Conservation (phyloP, 2,888 invertebrate genomes). For the Oscheius myriophilus region DNA sequence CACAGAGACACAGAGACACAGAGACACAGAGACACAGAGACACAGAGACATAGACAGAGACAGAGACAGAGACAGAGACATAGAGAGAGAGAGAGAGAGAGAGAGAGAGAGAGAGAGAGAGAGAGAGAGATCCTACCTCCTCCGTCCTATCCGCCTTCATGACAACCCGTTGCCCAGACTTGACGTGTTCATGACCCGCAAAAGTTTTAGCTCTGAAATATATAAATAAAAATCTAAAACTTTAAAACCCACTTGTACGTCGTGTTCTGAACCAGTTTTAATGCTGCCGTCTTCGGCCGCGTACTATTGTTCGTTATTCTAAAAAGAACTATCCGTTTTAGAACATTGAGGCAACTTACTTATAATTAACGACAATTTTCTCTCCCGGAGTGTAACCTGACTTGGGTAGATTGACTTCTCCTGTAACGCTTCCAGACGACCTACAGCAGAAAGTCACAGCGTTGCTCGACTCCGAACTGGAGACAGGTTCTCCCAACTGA, state of each 20-base stretch:
- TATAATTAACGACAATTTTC: slow-evolving; percentile 42
- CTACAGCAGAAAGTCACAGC: slow-evolving; percentile 66
- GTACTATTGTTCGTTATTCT: slow-evolving; percentile 49
- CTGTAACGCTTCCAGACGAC: slow-evolving; percentile 59
- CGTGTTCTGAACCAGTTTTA: slow-evolving; percentile 45
- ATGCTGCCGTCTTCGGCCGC: slow-evolving; percentile 30
- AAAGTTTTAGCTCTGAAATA: slow-evolving; percentile 68
- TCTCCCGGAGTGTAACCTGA: slow-evolving; percentile 68
- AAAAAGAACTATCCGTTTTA: slow-evolving; percentile 16
- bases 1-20: not conserved
- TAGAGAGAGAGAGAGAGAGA: no score
- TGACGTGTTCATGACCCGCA: slow-evolving; percentile 66
- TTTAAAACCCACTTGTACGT: slow-evolving; percentile 39
- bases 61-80: not conserved
- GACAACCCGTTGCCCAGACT: slow-evolving; percentile 55
- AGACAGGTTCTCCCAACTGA: slow-evolving; percentile 60
- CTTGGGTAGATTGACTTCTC: slow-evolving; percentile 57
- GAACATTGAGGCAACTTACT: slow-evolving; percentile 29
- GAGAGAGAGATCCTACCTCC: slow-evolving; percentile 27
- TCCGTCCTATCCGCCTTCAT: slow-evolving; percentile 43
- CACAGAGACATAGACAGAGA: not conserved
- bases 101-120: no score
- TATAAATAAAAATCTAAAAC: not conserved
- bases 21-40: no score
- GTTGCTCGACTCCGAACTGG: slow-evolving; percentile 58